Percentiles rank a stretch among this genome's conserved stretches.
These are phyloP conservation scores for Creontiades dilutus DNA, from an alignment of 2,888 invertebrate genomes.

Conservation along the genomic window DNA sequence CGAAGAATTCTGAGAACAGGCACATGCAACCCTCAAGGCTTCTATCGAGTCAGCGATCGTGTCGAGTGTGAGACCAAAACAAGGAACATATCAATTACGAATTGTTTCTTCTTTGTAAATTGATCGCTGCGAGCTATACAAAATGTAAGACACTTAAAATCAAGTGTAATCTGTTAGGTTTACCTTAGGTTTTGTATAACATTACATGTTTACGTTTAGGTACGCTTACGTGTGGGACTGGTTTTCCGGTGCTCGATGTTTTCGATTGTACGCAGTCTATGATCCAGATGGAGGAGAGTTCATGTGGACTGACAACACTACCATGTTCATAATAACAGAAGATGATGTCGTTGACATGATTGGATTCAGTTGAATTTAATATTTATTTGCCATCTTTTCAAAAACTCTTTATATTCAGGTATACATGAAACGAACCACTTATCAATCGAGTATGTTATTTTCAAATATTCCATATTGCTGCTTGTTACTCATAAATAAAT, in stretches of 20 bases:
- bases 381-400: not conserved
- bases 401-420: no score
- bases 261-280: slow-evolving; percentile 59
- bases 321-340: slow-evolving; percentile 69
- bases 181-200: not conserved
- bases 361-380: slow-evolving; percentile 62
- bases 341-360: slow-evolving; percentile 70
- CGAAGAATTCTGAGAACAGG: no score
- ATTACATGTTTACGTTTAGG: not conserved
- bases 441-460: no score
- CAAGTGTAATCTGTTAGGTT: not conserved
- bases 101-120: no score
- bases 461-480: no score
- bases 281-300: slow-evolving; percentile 68
- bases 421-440: no score
- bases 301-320: slow-evolving; percentile 67
- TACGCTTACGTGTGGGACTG: slow-evolving; percentile 70
- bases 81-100: no score
- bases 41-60: no score
- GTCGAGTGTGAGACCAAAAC: no score
- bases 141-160: not conserved
- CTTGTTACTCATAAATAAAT: no score
- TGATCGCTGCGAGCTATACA: no score
- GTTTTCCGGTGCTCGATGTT: slow-evolving; percentile 63
- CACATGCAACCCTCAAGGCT: no score